Base-by-base conservation (phyloP, 2,888 invertebrate genomes). In the Rhyacophila evoluta region DNA sequence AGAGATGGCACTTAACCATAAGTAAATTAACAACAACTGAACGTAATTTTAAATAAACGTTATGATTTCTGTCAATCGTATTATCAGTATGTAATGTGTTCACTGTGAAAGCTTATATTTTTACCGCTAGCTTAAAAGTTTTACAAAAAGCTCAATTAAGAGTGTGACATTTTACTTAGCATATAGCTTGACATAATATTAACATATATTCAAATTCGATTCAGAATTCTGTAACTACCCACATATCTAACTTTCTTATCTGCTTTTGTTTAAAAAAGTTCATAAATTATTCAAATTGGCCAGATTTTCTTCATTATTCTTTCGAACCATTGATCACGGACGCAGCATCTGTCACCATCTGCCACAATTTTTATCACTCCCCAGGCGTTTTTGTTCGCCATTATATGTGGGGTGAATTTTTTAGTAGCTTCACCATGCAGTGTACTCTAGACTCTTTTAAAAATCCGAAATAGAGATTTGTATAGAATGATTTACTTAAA, bases 291-390 rank as follows among this genome's bases (percentile, higher is more conserved):
- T 12, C 55, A 55, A 55, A 55, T 55, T 10, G 19, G 19, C 55
- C 1, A 25, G 10, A 55, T 55, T 55, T 25, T 19, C 10, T 55
- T 55, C 55, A 55, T 55, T 19, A 55, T 55, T 55, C 1, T 19
- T 55, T 3, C 25, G 19, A 55, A 19, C 55, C 25, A 55, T 55
- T 55, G 55, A 55, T 55, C 55, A 55, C 15, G 19, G 10, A 19
- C 25, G 6, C 12, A 55, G 55, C 55, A 55, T 55, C 55, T 55
- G 55, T 55, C 55, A 55, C 55, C 55, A 55, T 55, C 55, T 55
- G 55, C 19, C 19, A 55, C 55, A 55, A 55, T 55, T 55, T 55
- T 55, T 55, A 55, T 55, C 55, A 55, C 55, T 55, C 55, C 55
- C 55, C 55, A 55, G 19, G 55, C 55, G 25, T 55, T 55, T 55